phyloP scores from a whole-genome alignment of 2,888 invertebrate genomes.

The Oxyscelio sp. region DNA sequence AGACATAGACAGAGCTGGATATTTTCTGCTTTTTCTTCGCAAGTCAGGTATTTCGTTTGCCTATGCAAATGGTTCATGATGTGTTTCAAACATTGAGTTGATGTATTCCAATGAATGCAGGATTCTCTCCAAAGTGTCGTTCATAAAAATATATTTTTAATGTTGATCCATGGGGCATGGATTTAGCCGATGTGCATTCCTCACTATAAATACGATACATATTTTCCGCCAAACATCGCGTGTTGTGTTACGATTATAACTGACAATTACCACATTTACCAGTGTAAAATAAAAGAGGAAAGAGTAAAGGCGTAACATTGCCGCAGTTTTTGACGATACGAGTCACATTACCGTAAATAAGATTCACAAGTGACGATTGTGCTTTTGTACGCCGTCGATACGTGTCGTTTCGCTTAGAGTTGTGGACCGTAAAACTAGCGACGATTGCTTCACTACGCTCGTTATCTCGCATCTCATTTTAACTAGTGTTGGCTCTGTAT shows the following conservation, averaged over 20 bases:
- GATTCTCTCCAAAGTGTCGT: no score
- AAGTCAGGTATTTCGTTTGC: no score
- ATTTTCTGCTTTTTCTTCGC: no score
- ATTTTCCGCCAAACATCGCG: not conserved
- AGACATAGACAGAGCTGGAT: no score
- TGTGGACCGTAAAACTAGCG: conserved; percentile 44
- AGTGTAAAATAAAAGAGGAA: conserved; percentile 20
- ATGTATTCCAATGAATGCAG: no score
- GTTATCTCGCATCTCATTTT: conserved; percentile 65
- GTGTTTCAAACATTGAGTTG: no score
- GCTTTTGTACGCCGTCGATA: conserved; percentile 36
- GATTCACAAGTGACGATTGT: conserved; percentile 46
- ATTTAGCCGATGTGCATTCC: no score
- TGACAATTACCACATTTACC: not conserved
- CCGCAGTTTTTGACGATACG: conserved; percentile 29
- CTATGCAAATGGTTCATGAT: no score
- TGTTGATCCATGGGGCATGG: no score
- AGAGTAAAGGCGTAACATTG: conserved; percentile 28
- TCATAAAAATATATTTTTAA: no score
- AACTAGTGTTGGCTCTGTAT: conserved; percentile 10
- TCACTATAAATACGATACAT: no score
- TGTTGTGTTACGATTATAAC: conserved; percentile 16
- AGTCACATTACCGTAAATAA: conserved; percentile 40
- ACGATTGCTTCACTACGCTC: conserved; percentile 48
- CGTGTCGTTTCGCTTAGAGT: conserved; percentile 34